These are phyloP conservation scores for Diaperis boleti DNA, from an alignment of 2,888 invertebrate species.

Conservation along the genomic window DNA sequence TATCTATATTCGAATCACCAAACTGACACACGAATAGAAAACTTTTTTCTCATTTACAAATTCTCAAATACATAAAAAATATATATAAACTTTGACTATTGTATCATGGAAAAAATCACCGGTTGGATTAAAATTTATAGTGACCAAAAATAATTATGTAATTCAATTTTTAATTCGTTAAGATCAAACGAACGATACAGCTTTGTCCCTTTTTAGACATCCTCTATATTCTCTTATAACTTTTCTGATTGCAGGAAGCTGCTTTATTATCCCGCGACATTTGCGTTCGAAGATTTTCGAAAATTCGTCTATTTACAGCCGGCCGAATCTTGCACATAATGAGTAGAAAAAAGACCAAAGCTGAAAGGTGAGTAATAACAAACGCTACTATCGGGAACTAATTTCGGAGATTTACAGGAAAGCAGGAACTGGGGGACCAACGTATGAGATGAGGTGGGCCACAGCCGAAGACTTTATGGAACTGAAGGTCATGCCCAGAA, in stretches of 20 bases:
- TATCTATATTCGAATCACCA: too few relatives aligned
- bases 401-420: conserved; percentile 68
- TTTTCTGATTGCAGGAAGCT: conserved; percentile 69
- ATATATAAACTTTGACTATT: too few relatives aligned
- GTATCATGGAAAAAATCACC: too few relatives aligned
- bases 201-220: conserved; percentile 48
- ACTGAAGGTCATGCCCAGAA: conserved; percentile 85
- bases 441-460: conserved; percentile 85
- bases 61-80: too few relatives aligned
- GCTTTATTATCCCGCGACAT: conserved; percentile 76
- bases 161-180: too few relatives aligned
- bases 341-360: conserved; percentile 76
- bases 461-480: conserved; percentile 84
- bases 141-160: too few relatives aligned
- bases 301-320: conserved; percentile 79
- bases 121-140: too few relatives aligned
- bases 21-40: too few relatives aligned
- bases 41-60: too few relatives aligned
- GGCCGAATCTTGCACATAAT: conserved; percentile 86
- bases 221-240: conserved; percentile 1
- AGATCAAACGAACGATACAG: too few relatives aligned
- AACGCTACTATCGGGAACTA: too few relatives aligned
- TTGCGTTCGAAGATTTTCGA: conserved; percentile 76
- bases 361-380: conserved; percentile 71
- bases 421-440: conserved; percentile 74